phyloP scores from a whole-genome alignment of 2,113 vertebrate species.

The Tiliqua scincoides region DNA sequence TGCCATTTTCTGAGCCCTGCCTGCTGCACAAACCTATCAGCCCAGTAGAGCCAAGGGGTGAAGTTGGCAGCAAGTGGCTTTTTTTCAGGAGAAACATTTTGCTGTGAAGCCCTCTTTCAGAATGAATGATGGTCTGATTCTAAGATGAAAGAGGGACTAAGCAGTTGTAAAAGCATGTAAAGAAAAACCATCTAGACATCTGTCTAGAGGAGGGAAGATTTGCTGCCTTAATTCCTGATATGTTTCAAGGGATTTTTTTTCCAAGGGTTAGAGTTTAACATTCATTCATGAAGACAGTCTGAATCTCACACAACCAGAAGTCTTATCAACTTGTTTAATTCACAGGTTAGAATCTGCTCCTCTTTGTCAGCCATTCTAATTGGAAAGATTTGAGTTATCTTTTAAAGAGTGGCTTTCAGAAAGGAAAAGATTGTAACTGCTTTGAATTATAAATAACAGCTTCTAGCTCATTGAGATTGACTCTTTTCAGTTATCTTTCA shows the following conservation, averaged over 20 bases:
- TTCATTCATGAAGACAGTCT: neutral
- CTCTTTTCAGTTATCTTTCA: neutral
- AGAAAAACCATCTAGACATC: neutral
- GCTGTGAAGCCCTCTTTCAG: neutral
- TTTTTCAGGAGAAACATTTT: neutral
- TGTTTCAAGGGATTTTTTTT: neutral
- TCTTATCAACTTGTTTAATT: neutral
- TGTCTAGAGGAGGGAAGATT: no score
- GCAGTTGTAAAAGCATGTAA: neutral
- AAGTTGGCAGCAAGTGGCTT: neutral
- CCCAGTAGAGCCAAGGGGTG: neutral
- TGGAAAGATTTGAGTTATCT: neutral
- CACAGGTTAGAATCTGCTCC: neutral
- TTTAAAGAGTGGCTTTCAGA: neutral
- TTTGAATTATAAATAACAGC: neutral
- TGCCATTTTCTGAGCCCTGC: neutral
- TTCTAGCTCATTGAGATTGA: neutral
- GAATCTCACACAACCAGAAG: neutral
- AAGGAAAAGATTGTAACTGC: neutral
- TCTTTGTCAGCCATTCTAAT: neutral
- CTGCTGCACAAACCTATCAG: neutral
- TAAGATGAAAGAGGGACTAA: neutral
- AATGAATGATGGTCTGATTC: neutral
- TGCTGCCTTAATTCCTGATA: neutral
- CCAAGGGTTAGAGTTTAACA: neutral